Conservation (phyloP, 1,140 invertebrate species). For the Cydia fagiglandana region DNA sequence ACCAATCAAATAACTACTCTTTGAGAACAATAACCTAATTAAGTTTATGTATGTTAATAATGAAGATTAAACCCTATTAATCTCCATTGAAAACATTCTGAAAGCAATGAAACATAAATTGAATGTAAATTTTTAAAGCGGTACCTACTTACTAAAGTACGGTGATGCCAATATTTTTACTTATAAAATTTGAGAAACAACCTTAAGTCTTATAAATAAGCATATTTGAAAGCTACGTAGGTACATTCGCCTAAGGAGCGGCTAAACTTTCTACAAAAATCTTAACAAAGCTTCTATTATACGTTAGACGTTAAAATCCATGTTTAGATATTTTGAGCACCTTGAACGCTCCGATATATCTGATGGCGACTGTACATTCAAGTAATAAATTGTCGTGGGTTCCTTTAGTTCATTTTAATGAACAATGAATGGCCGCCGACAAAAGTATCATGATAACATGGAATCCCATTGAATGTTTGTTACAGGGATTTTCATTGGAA, state of each 20-base stretch:
- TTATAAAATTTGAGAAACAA: too few relatives aligned
- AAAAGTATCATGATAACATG: neutral
- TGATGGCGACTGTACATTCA: neutral
- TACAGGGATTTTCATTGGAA: neutral
- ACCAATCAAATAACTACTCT: neutral
- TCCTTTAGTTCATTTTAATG: slow-evolving; percentile 29
- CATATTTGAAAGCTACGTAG: too few relatives aligned
- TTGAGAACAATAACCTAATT: neutral
- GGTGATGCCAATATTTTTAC: too few relatives aligned
- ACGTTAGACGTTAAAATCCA: too few relatives aligned
- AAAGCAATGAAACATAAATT: neutral
- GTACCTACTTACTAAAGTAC: neutral
- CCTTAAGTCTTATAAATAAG: too few relatives aligned
- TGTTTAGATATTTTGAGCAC: neutral
- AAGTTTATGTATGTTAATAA: neutral
- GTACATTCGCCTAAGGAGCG: too few relatives aligned
- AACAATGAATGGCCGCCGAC: slow-evolving; percentile 11
- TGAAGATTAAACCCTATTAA: neutral
- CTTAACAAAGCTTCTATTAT: too few relatives aligned
- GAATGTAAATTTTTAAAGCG: neutral
- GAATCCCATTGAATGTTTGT: slow-evolving; percentile 12
- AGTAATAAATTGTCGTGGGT: neutral
- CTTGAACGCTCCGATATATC: too few relatives aligned
- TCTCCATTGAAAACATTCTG: neutral
- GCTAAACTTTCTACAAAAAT: too few relatives aligned